Conservation (phyloP, 2,888 invertebrate genomes). For the Lithosia quadra region DNA sequence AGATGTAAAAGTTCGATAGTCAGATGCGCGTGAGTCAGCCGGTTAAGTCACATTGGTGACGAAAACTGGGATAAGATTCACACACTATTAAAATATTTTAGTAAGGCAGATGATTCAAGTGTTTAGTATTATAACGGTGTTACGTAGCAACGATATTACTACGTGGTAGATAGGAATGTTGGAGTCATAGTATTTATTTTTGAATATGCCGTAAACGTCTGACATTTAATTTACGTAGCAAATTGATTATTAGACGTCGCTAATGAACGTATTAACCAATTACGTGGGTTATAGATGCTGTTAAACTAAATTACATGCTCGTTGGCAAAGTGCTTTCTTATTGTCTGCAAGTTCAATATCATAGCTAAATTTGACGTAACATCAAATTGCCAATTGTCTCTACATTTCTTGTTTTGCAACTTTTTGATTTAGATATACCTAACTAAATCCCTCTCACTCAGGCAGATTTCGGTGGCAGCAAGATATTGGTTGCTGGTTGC, state of each 20-base stretch:
- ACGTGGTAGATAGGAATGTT: slow-evolving; percentile 44
- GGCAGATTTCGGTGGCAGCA: no score
- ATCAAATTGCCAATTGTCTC: no score
- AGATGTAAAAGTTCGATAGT: background rate
- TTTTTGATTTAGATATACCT: no score
- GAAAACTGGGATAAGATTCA: slow-evolving; percentile 13
- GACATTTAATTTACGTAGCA: background rate
- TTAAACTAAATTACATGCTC: background rate
- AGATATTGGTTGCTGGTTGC: no score
- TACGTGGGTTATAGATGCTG: background rate
- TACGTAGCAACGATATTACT: slow-evolving; percentile 39
- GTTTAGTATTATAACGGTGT: slow-evolving; percentile 18
- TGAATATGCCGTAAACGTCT: slow-evolving; percentile 30
- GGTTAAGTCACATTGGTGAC: slow-evolving; percentile 16
- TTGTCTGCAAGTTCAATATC: background rate
- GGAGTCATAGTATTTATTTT: slow-evolving; percentile 39
- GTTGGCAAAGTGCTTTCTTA: background rate
- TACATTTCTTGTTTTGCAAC: no score
- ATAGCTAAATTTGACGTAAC: no score
- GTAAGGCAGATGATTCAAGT: slow-evolving; percentile 21
- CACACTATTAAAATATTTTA: slow-evolving; percentile 14
- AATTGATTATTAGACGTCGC: background rate
- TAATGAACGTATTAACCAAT: slow-evolving; percentile 2
- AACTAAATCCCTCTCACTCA: no score
- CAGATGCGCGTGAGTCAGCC: slow-evolving; percentile 13